Percentiles rank a stretch among this genome's conserved stretches.
Evolutionary conservation across 2,113 vertebrate genomes (phyloP).

Genomic region (Aphelocoma coerulescens): DNA sequence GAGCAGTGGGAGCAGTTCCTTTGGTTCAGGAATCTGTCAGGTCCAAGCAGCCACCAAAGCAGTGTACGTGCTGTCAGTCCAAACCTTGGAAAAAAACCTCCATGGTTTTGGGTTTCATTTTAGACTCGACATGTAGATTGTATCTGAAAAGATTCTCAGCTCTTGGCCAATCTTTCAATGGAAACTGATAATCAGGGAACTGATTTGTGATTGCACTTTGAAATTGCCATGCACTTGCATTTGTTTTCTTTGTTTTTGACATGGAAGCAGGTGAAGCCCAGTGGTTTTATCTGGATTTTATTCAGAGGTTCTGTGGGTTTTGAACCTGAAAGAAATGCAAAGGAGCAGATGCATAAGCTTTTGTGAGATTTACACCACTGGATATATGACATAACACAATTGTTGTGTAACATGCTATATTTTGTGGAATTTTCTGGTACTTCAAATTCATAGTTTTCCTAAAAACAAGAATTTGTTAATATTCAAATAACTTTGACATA

Average conservation of each 20-base stretch:
- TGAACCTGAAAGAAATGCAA: neutral
- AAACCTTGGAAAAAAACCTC: neutral
- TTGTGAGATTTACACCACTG: neutral
- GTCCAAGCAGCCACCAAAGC: neutral
- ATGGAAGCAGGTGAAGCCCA: neutral
- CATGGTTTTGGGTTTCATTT: neutral
- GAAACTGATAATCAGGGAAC: neutral
- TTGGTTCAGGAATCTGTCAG: neutral
- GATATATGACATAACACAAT: neutral
- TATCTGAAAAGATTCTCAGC: neutral
- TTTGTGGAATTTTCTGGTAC: neutral
- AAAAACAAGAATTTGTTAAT: neutral
- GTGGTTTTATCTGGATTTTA: neutral
- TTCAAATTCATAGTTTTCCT: neutral
- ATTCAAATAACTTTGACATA: neutral
- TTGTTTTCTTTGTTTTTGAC: neutral
- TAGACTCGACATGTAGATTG: rapidly evolving
- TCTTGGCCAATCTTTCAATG: neutral
- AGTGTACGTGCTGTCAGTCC: neutral
- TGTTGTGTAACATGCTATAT: neutral
- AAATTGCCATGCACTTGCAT: neutral
- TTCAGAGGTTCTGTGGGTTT: neutral
- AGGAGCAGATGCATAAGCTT: neutral
- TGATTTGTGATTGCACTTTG: neutral
- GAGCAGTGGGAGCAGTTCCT: neutral